phyloP scores from a whole-genome alignment of 2,113 vertebrate species.

The Hyaena hyaena region DNA sequence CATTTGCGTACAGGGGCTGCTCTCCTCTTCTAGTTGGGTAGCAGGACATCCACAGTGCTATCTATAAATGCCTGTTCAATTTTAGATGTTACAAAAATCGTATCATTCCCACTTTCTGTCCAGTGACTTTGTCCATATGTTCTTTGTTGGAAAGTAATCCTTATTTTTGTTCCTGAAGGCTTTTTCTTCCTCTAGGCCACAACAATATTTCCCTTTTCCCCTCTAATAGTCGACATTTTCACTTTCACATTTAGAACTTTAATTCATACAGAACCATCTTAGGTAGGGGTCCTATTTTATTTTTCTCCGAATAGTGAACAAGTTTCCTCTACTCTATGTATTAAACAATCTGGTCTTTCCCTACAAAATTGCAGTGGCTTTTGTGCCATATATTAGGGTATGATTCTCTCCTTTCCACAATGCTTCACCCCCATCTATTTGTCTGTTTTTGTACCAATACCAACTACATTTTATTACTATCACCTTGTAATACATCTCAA shows the following conservation, averaged over 20 bases:
- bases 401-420: not conserved
- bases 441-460: not conserved
- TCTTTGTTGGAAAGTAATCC: not conserved
- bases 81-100: not conserved
- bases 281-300: not conserved
- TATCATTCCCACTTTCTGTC: not conserved
- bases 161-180: not conserved
- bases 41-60: not conserved
- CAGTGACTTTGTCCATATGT: not conserved
- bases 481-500: not conserved
- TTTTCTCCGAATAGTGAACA: not conserved
- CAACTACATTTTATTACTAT: not conserved
- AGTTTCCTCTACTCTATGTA: not conserved
- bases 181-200: not conserved
- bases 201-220: not conserved
- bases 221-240: not conserved
- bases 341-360: not conserved
- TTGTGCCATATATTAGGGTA: not conserved
- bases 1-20: not conserved
- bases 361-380: not conserved
- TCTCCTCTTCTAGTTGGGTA: not conserved
- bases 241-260: not conserved
- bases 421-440: not conserved
- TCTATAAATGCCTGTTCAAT: not conserved
- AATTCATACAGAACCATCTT: not conserved